A percentile compares a stretch with the other conserved stretches of the same genome.
phyloP scores from a whole-genome alignment of 2,888 invertebrate species.

The Pomacea canaliculata region DNA sequence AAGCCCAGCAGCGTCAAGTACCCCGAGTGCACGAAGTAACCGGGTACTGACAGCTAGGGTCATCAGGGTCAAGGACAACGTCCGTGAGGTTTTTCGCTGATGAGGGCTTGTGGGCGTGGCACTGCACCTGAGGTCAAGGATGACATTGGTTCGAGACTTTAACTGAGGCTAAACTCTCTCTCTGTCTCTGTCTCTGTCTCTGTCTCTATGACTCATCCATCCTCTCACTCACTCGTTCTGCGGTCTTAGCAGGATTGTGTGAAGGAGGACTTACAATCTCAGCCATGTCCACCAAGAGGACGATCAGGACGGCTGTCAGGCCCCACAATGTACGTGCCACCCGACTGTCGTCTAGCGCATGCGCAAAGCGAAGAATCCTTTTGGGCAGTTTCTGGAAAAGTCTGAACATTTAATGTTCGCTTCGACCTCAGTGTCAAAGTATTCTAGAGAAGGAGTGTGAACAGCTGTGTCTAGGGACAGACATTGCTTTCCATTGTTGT shows the following conservation, averaged over 20 bases:
- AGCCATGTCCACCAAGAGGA: neutral
- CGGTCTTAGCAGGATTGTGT: too few species aligned
- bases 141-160: too few species aligned
- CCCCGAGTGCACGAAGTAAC: slow-evolving; percentile 82
- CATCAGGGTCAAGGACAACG: slow-evolving; percentile 31
- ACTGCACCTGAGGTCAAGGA: slow-evolving; percentile 19
- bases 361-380: neutral
- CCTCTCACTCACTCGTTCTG: too few species aligned
- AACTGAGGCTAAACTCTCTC: too few species aligned
- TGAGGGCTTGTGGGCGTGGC: slow-evolving; percentile 2
- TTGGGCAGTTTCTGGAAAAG: slow-evolving; percentile 6
- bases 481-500: too few species aligned
- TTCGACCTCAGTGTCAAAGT: too few species aligned
- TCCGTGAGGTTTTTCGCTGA: neutral
- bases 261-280: neutral
- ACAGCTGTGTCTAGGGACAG: too few species aligned
- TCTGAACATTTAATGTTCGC: too few species aligned
- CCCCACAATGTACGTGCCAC: slow-evolving; percentile 6
- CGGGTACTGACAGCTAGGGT: slow-evolving; percentile 76
- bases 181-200: too few species aligned
- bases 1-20: slow-evolving; percentile 79
- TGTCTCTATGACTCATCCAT: too few species aligned
- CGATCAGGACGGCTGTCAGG: neutral
- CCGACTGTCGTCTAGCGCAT: neutral
- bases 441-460: too few species aligned